Conservation (phyloP, 2,888 invertebrate species). For the Caenorhabditis becei region DNA sequence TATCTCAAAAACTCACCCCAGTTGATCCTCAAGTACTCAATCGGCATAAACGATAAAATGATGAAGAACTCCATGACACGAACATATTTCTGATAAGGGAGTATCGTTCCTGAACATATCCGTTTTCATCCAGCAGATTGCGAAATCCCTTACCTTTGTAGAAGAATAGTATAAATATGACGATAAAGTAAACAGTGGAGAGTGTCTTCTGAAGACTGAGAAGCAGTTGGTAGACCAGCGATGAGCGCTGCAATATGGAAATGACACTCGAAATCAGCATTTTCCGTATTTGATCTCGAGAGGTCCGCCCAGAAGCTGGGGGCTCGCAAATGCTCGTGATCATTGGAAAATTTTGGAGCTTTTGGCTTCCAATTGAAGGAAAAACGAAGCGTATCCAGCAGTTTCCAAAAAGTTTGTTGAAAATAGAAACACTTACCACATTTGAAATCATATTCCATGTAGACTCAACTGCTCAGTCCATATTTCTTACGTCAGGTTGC, state of each 20-base stretch:
- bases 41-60: constrained; percentile 69
- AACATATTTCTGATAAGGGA: constrained; percentile 71
- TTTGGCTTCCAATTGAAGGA: too few relatives aligned
- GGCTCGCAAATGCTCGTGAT: too few relatives aligned
- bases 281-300: constrained; percentile 16
- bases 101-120: constrained; percentile 60
- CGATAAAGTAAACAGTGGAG: constrained; percentile 56
- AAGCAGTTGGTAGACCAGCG: constrained; percentile 64
- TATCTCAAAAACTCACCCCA: constrained; percentile 67
- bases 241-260: constrained; percentile 59
- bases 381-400: too few relatives aligned
- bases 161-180: constrained; percentile 52
- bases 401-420: neutral
- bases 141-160: constrained; percentile 57
- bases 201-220: constrained; percentile 53
- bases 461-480: constrained; percentile 16
- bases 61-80: constrained; percentile 72
- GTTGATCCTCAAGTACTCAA: constrained; percentile 73
- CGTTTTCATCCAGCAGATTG: neutral
- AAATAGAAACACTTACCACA: constrained; percentile 33
- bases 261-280: neutral
- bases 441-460: constrained; percentile 30
- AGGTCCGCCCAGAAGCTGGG: constrained; percentile 8
- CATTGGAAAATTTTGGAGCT: too few relatives aligned
- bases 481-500: constrained; percentile 21